Base-by-base conservation (phyloP, 2,113 vertebrate species). In the Leptocoma aspasia region DNA sequence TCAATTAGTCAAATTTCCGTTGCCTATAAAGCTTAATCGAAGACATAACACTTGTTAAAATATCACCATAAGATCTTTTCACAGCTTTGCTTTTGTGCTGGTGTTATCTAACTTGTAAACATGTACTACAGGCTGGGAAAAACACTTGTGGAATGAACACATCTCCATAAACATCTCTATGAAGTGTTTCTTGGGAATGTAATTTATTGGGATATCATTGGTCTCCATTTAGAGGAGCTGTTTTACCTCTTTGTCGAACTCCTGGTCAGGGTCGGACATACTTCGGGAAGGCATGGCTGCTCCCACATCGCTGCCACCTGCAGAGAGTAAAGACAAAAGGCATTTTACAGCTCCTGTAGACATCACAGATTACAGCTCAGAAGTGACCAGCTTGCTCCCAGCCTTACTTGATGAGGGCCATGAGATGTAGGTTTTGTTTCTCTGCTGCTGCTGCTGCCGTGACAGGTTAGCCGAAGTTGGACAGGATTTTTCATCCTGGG, bases 161-260 rank as follows among this genome's bases (percentile, higher is more conserved):
- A 50, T 42, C 71, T 83, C 76, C 69, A 60, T 47, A 54, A 89
- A 77, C 0, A 26, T 59, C 33, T 80, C 84, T n/a, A 52, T 19
- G 27, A 87, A 93, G 16, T 31, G 66, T 56, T 75, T 90, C 47
- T 71, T 41, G 65, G 56, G 63, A 93, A 73, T 19, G 20, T 57
- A 41, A 85, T 80, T 77, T 88, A 73, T 11, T 70, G n/a, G n/a
- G n/a, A n/a, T n/a, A n/a, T n/a, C n/a, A n/a, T n/a, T n/a, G n/a
- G n/a, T n/a, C n/a, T n/a, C n/a, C n/a, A 26, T 65, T 56, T 16
- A 52, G 16, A 59, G 75, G 72, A 90, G 57, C 33, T 45, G 20
- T 93, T 95, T 72, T 95, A 99, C 99, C 99, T 99, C 99, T 98
- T 98, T 98, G 79, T 99, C 99, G 59, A 98, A 98, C 91, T 99